Evolutionary conservation across 2,113 vertebrate species (phyloP).

Genomic region (Nesogale talazaci): DNA sequence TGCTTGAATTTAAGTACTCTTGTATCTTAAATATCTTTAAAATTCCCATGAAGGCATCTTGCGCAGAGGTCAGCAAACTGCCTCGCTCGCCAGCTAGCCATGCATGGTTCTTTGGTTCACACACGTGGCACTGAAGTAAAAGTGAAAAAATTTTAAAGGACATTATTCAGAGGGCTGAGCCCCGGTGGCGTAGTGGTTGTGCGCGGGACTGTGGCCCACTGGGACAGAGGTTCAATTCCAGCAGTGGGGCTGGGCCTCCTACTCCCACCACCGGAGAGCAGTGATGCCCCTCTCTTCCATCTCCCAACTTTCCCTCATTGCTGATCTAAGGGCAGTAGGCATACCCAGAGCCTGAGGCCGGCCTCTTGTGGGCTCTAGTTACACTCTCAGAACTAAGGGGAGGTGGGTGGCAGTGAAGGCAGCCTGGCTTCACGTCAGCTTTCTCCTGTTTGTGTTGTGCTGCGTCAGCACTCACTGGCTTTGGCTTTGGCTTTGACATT

Average conservation of each 20-base stretch:
- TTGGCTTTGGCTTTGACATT: neutral
- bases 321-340: neutral
- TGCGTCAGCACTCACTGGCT: neutral
- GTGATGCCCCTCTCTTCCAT: too few species aligned
- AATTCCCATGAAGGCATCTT: neutral
- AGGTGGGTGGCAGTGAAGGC: neutral
- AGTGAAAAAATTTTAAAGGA: too few species aligned
- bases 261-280: too few species aligned
- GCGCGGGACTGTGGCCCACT: too few species aligned
- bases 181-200: too few species aligned
- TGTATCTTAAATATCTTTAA: constrained; percentile 17
- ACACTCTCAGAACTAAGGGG: neutral
- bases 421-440: neutral
- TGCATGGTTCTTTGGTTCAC: too few species aligned
- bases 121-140: too few species aligned
- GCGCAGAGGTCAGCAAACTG: neutral
- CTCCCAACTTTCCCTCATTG: too few species aligned
- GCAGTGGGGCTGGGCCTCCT: too few species aligned
- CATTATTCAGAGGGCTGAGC: too few species aligned
- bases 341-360: neutral
- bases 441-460: constrained; percentile 7
- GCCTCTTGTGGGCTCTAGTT: neutral
- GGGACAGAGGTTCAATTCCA: too few species aligned
- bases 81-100: too few species aligned
- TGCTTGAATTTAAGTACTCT: constrained; percentile 32